Evolutionary conservation across 1,140 invertebrate genomes (phyloP).

Genomic region (Leptestheria dahalacensis): DNA sequence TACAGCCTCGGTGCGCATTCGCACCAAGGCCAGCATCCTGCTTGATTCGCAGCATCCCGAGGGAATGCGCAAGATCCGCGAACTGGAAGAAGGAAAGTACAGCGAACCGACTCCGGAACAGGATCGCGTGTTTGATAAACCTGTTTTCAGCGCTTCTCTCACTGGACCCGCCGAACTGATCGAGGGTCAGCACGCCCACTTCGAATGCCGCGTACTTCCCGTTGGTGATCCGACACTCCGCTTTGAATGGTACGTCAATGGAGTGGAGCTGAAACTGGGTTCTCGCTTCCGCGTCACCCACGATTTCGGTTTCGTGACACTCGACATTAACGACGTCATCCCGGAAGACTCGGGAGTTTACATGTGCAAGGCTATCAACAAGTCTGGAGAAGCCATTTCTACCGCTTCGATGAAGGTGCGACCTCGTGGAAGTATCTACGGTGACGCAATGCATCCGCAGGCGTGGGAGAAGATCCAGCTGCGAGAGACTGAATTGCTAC

Average conservation of each 20-base stretch:
- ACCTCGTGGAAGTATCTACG: conserved; percentile 52
- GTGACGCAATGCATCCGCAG: conserved; percentile 66
- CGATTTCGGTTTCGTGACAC: conserved; percentile 85
- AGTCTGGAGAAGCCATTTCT: conserved; percentile 75
- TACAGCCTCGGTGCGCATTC: conserved; percentile 74
- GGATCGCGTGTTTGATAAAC: conserved; percentile 71
- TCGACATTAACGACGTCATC: conserved; percentile 77
- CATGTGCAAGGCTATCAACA: conserved; percentile 83
- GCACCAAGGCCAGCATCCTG: conserved; percentile 73
- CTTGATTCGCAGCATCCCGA: conserved; percentile 88
- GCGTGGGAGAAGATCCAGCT: conserved; percentile 73
- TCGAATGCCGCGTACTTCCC: conserved; percentile 86
- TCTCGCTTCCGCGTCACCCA: conserved; percentile 75
- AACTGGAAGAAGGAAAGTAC: conserved; percentile 58
- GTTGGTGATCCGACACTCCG: conserved; percentile 76
- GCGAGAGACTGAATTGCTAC: conserved; percentile 51
- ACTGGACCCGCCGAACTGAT: conserved; percentile 78
- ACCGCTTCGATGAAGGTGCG: conserved; percentile 76
- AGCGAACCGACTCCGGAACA: conserved; percentile 33
- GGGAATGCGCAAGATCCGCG: conserved; percentile 80
- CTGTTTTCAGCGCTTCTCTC: conserved; percentile 77
- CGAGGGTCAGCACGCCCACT: conserved; percentile 88
- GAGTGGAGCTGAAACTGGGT: conserved; percentile 73
- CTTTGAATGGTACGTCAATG: conserved; percentile 92
- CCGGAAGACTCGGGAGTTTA: conserved; percentile 82